Evolutionary conservation across 2,888 invertebrate species (phyloP), one percentile per base, ranked within the genome.

Genomic region (Idaea biselata): DNA sequence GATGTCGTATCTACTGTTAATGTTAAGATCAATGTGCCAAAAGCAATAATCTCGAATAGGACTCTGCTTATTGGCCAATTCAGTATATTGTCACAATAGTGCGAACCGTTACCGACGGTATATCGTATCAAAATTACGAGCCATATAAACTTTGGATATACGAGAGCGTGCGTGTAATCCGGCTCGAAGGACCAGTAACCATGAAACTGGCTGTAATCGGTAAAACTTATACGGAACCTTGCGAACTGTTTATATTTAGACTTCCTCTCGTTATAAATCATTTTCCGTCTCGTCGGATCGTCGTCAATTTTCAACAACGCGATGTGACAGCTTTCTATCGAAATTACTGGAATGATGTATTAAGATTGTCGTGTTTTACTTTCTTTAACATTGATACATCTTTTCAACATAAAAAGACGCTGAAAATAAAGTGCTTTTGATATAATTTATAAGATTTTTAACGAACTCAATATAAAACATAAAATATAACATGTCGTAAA

Each of bases 91-190:
- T 44, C 44, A 44, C 44, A 8, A 44, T 11, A 44, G 44, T 44
- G 6, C 5, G 44, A 44, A 44, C 44, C 44, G 44, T 44, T 44
- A 44, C 44, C 44, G 14, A 44, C 7, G 64, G 56, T 61, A 63
- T 64, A 60, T 64, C 64, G 69, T 72, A 70, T 62, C 72, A 68
- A 68, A 71, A 69, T 75, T 72, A 73, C 69, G 63, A 63, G 64
- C 65, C 64, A 69, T 72, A 76, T 74, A 75, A 72, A 76, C 67
- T 68, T 63, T 65, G 64, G 68, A 62, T 64, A 63, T 73, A 72
- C 73, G 73, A 72, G 69, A 72, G 67, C 66, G 64, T 67, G 71
- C 70, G 62, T 70, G 69, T 74, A 72, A 78, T 76, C 71, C 71
- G 60, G 65, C 70, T 71, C 67, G 61, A 70, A 71, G 70, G 70